Evolutionary conservation across 2,888 invertebrate genomes (phyloP), one percentile per base, ranked within the genome.

Genomic region (Ypsolopha sequella): DNA sequence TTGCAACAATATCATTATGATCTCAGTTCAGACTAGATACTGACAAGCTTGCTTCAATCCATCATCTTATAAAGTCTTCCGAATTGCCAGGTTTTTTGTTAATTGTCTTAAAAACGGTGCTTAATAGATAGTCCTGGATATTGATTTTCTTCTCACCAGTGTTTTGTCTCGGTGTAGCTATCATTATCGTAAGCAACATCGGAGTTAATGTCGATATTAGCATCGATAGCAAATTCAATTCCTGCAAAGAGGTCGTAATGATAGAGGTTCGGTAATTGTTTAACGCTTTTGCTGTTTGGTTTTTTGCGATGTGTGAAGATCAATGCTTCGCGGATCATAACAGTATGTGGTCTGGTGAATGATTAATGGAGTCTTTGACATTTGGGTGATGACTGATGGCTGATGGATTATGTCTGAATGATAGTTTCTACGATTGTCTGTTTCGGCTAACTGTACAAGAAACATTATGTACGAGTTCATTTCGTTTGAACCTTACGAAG

Each of bases 101-200:
- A 33, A 34, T 9, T 10, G 45, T 36, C 38, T 64, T 54, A 58
- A 56, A n/a, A 78, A 76, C 77, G 76, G 75, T 73, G 68, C 69
- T 68, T 73, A 70, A 73, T 73, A 62, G 64, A 68, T 68, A 70
- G 65, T 41, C n/a, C 65, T 70, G 68, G 69, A 69, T 60, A 61
- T 61, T 66, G 62, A 66, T 66, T 69, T 66, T 59, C 63, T 54
- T 54, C 52, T 41, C 56, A 51, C 53, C 56, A 58, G 55, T 49
- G 48, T 57, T 56, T 59, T 59, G 56, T 57, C 58, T 58, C 66
- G 68, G 72, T 72, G 66, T 69, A 68, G 66, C 63, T 62, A 62
- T 69, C 67, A 76, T 76, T 74, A 73, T 52, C 53, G 53, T 58
- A 59, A 60, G 57, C 58, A 58, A 59, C 45, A 48, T 52, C 36